Conservation (phyloP, 2,888 invertebrate species). For the Dugesia japonica region DNA sequence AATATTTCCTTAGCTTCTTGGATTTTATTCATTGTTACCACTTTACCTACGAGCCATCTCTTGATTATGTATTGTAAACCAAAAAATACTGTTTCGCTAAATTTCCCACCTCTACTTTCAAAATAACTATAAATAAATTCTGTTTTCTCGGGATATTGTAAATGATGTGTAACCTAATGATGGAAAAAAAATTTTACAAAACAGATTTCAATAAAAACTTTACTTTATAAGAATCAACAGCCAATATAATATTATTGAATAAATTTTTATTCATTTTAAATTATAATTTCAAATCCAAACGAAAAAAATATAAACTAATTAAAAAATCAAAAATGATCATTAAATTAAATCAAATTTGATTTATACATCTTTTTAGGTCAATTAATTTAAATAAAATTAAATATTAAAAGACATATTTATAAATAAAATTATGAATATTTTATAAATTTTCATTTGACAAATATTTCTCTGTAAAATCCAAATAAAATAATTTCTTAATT, state of each 20-base stretch:
- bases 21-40: slow-evolving; percentile 49
- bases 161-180: slow-evolving; percentile 48
- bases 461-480: no score
- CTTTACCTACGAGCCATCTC: slow-evolving; percentile 47
- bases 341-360: not conserved
- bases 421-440: no score
- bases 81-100: slow-evolving; percentile 48
- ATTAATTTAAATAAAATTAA: not conserved
- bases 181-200: not conserved
- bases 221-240: slow-evolving; percentile 9
- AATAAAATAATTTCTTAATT: no score
- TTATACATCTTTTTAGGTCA: not conserved
- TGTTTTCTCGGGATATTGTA: slow-evolving; percentile 50
- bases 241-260: not conserved
- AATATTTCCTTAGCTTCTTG: slow-evolving; percentile 46
- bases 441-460: no score
- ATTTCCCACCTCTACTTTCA: slow-evolving; percentile 51
- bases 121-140: slow-evolving; percentile 50
- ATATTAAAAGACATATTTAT: not conserved
- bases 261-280: not conserved
- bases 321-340: not conserved
- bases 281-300: not conserved
- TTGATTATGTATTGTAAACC: slow-evolving; percentile 51
- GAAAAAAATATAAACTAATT: no score
- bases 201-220: not conserved